A percentile compares a stretch with the other conserved stretches of the same genome.
Evolutionary conservation across 2,113 vertebrate species (phyloP).

Genomic region (Pampusana beccarii): DNA sequence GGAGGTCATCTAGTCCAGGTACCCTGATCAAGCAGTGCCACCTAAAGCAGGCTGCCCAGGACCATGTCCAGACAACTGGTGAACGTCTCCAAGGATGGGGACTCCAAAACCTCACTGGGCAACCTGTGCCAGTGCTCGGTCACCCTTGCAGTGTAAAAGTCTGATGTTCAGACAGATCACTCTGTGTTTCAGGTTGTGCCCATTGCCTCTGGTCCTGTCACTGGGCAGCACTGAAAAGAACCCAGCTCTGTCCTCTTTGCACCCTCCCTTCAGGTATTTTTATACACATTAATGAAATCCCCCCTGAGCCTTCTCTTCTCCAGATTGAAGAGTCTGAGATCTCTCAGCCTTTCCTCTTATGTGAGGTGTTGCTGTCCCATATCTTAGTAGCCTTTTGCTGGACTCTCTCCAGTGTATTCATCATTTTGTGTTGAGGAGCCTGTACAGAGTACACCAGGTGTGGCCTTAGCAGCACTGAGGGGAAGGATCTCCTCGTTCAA

Average conservation of each 20-base stretch:
- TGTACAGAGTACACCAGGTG: background rate
- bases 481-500: background rate
- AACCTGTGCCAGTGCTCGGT: background rate
- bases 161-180: background rate
- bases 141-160: background rate
- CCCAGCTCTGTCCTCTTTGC: too few species aligned
- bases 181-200: background rate
- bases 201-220: too few species aligned
- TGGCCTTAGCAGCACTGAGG: background rate
- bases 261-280: too few species aligned
- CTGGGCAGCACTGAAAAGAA: too few species aligned
- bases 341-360: background rate
- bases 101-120: background rate
- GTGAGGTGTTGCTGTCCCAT: background rate
- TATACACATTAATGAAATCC: background rate
- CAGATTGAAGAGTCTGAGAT: background rate
- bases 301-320: background rate
- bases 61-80: background rate
- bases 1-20: background rate
- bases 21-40: background rate
- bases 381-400: background rate
- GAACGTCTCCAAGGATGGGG: background rate
- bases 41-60: background rate
- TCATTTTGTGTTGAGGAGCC: background rate
- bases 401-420: background rate